These are phyloP conservation scores for Plumapathes pennacea DNA, from an alignment of 92 coral and sea anemone genomes.

Conservation along the genomic window DNA sequence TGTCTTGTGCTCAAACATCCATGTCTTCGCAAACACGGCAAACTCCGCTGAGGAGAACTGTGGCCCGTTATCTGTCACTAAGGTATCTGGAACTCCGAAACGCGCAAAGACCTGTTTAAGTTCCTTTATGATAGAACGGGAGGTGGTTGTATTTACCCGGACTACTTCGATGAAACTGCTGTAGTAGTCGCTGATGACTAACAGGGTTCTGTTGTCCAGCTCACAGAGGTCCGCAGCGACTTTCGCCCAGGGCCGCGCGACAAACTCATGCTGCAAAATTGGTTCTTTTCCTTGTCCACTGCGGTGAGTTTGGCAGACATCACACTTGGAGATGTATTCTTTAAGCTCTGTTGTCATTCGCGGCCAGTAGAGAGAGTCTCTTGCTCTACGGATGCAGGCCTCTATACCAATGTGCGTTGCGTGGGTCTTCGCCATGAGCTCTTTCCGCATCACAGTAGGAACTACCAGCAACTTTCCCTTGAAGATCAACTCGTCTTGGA, in stretches of 20 bases:
- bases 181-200: slow-evolving; percentile 38
- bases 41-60: slow-evolving; percentile 31
- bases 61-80: slow-evolving; percentile 32
- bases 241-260: slow-evolving; percentile 33
- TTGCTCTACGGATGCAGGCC: not conserved
- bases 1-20: not conserved
- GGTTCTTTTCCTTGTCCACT: slow-evolving; percentile 1
- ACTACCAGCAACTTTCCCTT: slow-evolving; percentile 36
- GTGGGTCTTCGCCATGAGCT: not conserved
- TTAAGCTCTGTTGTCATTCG: slow-evolving; percentile 3
- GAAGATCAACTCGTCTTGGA: slow-evolving; percentile 44
- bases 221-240: slow-evolving; percentile 52
- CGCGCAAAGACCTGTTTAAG: slow-evolving; percentile 34
- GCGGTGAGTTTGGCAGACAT: slow-evolving; percentile 1
- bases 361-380: slow-evolving; percentile 19
- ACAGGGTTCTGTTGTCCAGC: slow-evolving; percentile 36
- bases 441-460: not conserved
- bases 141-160: slow-evolving; percentile 17
- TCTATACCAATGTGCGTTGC: slow-evolving; percentile 4
- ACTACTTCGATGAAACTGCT: slow-evolving; percentile 49
- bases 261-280: not conserved
- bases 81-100: slow-evolving; percentile 38
- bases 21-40: not conserved
- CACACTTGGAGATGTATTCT: slow-evolving; percentile 1
- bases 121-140: slow-evolving; percentile 37